phyloP scores from a whole-genome alignment of 92 coral and sea anemone genomes.

The Palythoa grandis region DNA sequence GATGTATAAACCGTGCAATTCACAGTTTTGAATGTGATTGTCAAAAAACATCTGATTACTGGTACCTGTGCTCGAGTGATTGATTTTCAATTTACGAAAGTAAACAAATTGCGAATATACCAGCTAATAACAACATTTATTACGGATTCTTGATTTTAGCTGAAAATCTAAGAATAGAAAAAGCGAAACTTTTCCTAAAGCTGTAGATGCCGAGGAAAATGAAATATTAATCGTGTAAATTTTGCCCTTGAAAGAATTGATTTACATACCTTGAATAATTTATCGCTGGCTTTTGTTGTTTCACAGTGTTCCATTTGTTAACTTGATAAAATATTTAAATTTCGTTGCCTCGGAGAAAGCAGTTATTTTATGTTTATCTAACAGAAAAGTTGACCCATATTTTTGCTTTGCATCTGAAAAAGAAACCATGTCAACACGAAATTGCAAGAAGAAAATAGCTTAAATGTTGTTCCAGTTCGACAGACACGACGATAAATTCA shows the following conservation, averaged over 20 bases:
- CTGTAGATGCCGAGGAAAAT: conserved; percentile 72
- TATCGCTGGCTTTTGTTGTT: conserved; percentile 71
- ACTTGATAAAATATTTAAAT: conserved; percentile 95
- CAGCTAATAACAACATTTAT: neutral
- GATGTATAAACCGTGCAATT: conserved; percentile 24
- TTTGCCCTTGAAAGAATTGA: conserved; percentile 87
- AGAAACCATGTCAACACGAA: conserved; percentile 10
- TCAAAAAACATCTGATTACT: conserved; percentile 40
- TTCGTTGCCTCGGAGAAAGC: conserved; percentile 83
- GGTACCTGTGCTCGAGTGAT: conserved; percentile 62
- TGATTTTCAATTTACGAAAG: conserved; percentile 39
- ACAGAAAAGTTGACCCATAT: conserved; percentile 64
- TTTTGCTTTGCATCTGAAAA: conserved; percentile 36
- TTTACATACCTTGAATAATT: conserved; percentile 92
- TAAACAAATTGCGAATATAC: conserved; percentile 19
- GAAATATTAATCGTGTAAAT: conserved; percentile 91
- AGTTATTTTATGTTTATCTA: conserved; percentile 76
- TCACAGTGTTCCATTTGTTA: conserved; percentile 87
- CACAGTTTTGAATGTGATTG: conserved; percentile 11
- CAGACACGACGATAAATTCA: neutral
- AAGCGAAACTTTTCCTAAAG: conserved; percentile 49
- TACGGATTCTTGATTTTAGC: conserved; percentile 36
- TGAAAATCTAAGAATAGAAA: conserved; percentile 48
- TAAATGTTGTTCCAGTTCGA: neutral
- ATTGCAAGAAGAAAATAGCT: neutral